Evolutionary conservation across 2,888 invertebrate species (phyloP).

Genomic region (Dasysyrphus albostriatus): DNA sequence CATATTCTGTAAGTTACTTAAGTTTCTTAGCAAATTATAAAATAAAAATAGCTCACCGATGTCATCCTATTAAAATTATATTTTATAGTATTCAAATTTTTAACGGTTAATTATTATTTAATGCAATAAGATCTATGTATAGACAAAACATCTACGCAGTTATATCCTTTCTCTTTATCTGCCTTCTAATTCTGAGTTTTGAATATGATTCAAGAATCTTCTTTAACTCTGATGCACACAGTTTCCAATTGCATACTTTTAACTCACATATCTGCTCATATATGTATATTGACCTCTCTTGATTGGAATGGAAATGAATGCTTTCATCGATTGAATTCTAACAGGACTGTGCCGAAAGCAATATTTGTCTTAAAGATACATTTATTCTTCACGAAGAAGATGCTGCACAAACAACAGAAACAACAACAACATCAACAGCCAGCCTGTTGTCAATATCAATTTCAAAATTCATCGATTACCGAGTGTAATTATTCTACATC

Average conservation of each 20-base stretch:
- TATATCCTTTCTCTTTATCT: constrained; percentile 64
- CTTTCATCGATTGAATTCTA: constrained; percentile 60
- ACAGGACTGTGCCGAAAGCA: constrained; percentile 56
- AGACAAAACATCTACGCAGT: constrained; percentile 8
- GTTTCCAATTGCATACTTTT: constrained; percentile 37
- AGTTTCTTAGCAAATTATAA: neutral
- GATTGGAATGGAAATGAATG: constrained; percentile 59
- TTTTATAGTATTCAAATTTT: constrained; percentile 36
- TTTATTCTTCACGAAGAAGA: constrained; percentile 9
- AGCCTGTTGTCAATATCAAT: constrained; percentile 65
- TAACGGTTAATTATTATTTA: constrained; percentile 48
- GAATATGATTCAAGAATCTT: constrained; percentile 16
- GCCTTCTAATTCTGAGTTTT: neutral
- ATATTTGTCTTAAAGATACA: constrained; percentile 13
- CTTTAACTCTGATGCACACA: constrained; percentile 22
- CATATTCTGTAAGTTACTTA: neutral
- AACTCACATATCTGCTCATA: neutral
- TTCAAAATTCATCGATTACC: constrained; percentile 66
- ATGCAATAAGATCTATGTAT: constrained; percentile 3
- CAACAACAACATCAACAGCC: constrained; percentile 30
- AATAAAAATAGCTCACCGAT: constrained; percentile 30
- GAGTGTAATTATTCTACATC: constrained; percentile 56
- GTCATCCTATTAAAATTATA: constrained; percentile 22
- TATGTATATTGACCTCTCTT: constrained; percentile 50
- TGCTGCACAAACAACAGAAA: neutral